Evolutionary conservation across 2,113 vertebrate species (phyloP), one percentile per base, ranked within the genome.

Genomic region (Egretta garzetta): DNA sequence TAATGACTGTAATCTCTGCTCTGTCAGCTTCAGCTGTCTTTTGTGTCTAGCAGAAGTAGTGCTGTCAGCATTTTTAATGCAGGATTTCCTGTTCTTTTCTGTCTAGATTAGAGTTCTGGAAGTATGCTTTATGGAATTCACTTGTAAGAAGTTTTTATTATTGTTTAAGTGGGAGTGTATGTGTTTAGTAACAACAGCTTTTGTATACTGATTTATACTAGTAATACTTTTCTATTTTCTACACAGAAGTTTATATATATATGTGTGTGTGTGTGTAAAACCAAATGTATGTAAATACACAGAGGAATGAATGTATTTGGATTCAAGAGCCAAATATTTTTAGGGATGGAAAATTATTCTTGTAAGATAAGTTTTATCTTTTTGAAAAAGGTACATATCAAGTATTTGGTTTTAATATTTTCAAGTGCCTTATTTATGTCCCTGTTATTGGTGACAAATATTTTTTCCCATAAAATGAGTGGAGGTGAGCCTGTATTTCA

Each of bases 31-130:
- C 56, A 79, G 27, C 67, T 95, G 56, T 50, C 73, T 56, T 92
- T 94, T 88, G 79, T 96, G 87, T 96, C 60, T 58, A 70, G 56
- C 59, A 95, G 75, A 85, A 96, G 81, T 81, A 96, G 92, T 50
- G 15, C 35, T 66, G 59, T 97, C 94, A 96, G 94, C 96, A 43
- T 92, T 96, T 97, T 90, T 58, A 80, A 33, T 89, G 52, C 55
- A 79, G 92, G 82, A 94, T 96, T 97, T 97, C 97, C 93, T 97
- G 92, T 83, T 95, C 79, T 70, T 63, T 86, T 77, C 71, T 89
- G 52, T 81, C 70, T 80, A 30, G 80, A 82, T 79, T 55, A 84
- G 35, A 92, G 49, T 52, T 95, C 71, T 27, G 62, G 60, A 95
- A 55, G 52, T 92, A 26, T 84, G 56, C 41, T 94, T 39, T 64